These are phyloP conservation scores for Dryobates pubescens DNA, from an alignment of 2,797 vertebrate species.

Conservation along the genomic window DNA sequence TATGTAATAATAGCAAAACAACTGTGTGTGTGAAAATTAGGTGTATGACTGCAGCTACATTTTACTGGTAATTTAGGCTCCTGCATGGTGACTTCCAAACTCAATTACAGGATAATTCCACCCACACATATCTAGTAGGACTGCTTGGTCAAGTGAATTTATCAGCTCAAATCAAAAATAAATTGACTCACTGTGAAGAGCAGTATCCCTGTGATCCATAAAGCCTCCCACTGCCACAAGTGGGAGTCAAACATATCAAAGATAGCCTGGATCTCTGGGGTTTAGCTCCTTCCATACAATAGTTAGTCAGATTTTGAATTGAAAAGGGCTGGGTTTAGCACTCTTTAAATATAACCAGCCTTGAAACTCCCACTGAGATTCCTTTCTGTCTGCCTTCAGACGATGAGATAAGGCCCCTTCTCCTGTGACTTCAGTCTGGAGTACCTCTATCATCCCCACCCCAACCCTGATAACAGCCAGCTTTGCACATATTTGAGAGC, in stretches of 20 bases:
- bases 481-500: conserved; percentile 49
- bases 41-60: neutral
- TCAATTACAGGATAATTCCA: neutral
- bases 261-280: neutral
- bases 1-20: neutral
- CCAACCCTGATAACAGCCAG: conserved; percentile 46
- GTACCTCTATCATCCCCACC: conserved; percentile 57
- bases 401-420: conserved; percentile 57
- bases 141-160: neutral
- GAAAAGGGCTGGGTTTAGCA: conserved; percentile 55
- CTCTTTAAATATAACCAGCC: conserved; percentile 68
- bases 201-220: neutral
- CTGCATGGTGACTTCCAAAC: neutral
- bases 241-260: conserved; percentile 43
- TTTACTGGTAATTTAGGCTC: neutral
- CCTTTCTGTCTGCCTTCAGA: conserved; percentile 64
- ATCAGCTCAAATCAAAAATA: neutral
- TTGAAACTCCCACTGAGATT: conserved; percentile 67
- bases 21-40: neutral
- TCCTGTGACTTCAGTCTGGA: conserved; percentile 65
- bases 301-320: conserved; percentile 58
- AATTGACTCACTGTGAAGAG: neutral
- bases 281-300: conserved; percentile 55
- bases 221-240: conserved; percentile 36
- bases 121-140: neutral